phyloP scores from a whole-genome alignment of 2,797 vertebrate species.

The Rhinatrema bivittatum region DNA sequence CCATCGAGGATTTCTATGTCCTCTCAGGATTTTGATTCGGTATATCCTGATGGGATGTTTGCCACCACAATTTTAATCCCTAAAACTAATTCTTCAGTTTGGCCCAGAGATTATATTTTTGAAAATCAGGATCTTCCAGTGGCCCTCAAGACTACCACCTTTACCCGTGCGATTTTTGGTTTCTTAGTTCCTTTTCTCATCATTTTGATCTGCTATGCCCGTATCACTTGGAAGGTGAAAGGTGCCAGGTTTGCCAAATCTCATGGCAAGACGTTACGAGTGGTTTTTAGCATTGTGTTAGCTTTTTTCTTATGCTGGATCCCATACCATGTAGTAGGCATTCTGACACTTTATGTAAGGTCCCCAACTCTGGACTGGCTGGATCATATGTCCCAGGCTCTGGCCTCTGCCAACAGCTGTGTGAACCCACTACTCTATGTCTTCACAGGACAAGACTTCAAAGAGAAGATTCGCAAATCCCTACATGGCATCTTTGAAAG shows the following conservation, averaged over 20 bases:
- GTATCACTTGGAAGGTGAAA: constrained; percentile 18
- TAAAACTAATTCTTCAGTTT: too few species aligned
- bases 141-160: constrained; percentile 15
- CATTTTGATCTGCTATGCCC: constrained; percentile 38
- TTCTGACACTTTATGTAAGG: constrained; percentile 11
- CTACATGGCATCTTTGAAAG: constrained; percentile 51
- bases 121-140: too few species aligned
- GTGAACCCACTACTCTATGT: constrained; percentile 70
- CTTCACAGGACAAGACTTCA: constrained; percentile 64
- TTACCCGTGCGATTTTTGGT: constrained; percentile 38
- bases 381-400: constrained; percentile 38
- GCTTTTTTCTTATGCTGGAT: constrained; percentile 55
- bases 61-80: too few species aligned
- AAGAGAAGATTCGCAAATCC: constrained; percentile 47
- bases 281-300: constrained; percentile 20
- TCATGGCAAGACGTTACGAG: constrained; percentile 27
- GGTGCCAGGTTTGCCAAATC: constrained; percentile 19
- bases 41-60: too few species aligned
- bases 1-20: too few species aligned
- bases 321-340: constrained; percentile 47
- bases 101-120: too few species aligned
- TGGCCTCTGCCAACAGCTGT: constrained; percentile 69
- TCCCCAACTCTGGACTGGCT: constrained; percentile 19
- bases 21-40: too few species aligned
- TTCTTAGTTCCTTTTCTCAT: constrained; percentile 44